Percentiles rank a stretch among this genome's conserved stretches.
Conservation (phyloP, 2,113 vertebrate species). For the Sapayoa aenigma region DNA sequence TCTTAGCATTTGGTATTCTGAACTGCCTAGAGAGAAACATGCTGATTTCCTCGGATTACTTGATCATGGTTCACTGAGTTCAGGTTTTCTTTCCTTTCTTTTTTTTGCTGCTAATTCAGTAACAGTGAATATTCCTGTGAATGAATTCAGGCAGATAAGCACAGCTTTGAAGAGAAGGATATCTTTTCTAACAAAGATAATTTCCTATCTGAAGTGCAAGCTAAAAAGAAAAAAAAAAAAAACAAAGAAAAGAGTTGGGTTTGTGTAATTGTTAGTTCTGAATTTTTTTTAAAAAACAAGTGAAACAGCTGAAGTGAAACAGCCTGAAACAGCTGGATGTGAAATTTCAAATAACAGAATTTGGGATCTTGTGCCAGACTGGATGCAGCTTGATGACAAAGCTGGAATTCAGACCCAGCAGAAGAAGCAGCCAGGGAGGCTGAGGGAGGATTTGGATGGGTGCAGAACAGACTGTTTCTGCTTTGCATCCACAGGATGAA, state of each 20-base stretch:
- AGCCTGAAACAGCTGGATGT: neutral
- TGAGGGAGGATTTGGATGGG: rapidly evolving
- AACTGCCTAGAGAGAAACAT: slow-evolving; percentile 38
- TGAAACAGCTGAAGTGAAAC: neutral
- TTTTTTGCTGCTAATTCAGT: slow-evolving; percentile 21
- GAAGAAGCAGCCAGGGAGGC: neutral
- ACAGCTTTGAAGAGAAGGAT: neutral
- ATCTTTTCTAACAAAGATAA: neutral
- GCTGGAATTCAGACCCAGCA: neutral
- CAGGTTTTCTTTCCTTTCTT: slow-evolving; percentile 19
- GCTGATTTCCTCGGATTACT: slow-evolving; percentile 51
- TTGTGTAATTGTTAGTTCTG: neutral
- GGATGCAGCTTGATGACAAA: neutral
- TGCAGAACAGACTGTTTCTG: neutral
- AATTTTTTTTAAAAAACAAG: neutral
- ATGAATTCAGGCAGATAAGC: neutral
- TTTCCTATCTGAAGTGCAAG: neutral
- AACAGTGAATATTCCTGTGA: neutral
- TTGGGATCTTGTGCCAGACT: neutral
- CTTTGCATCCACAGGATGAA: neutral
- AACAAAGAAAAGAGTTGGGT: neutral
- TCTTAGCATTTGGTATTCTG: slow-evolving; percentile 22
- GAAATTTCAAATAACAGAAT: neutral
- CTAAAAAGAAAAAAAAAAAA: too few species aligned
- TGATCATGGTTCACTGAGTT: slow-evolving; percentile 59